Conservation (phyloP, 1,140 invertebrate genomes). For the Colletes latitarsis region DNA sequence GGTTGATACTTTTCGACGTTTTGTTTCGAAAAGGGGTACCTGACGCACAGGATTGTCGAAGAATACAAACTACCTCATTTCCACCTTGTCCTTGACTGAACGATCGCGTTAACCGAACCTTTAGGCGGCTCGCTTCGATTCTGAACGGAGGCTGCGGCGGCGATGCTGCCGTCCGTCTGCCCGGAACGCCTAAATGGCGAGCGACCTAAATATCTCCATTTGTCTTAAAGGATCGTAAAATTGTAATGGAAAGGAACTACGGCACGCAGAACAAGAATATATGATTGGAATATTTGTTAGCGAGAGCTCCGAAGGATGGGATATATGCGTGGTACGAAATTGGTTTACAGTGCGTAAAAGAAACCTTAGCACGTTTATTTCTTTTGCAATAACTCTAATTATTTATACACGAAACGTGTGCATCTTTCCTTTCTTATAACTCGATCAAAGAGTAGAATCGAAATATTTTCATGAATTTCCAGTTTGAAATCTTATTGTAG, state of each 20-base stretch:
- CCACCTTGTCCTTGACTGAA: conserved; percentile 52
- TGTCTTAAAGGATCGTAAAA: conserved; percentile 43
- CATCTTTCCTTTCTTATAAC: too few species aligned
- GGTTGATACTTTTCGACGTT: conserved; percentile 24
- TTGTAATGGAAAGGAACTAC: conserved; percentile 26
- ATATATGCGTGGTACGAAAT: background rate
- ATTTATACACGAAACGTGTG: too few species aligned
- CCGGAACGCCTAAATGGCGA: conserved; percentile 3
- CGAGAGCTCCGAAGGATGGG: background rate
- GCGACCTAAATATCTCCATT: conserved; percentile 50
- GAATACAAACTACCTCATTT: conserved; percentile 66
- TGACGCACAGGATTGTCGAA: conserved; percentile 38
- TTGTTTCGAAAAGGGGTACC: conserved; percentile 37
- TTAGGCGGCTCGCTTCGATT: conserved; percentile 46
- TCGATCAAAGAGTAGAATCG: too few species aligned
- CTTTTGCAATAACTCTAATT: too few species aligned
- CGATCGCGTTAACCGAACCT: conserved; percentile 58
- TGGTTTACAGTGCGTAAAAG: too few species aligned
- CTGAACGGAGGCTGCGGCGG: background rate
- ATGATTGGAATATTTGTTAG: conserved; percentile 39
- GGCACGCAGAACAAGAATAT: conserved; percentile 24
- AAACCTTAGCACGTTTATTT: too few species aligned
- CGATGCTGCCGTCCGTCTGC: background rate
- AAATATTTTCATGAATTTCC: too few species aligned
- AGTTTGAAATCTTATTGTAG: too few species aligned